These are phyloP conservation scores for Grammomys dolichurus DNA, from an alignment of 2,113 vertebrate genomes.

Conservation along the genomic window DNA sequence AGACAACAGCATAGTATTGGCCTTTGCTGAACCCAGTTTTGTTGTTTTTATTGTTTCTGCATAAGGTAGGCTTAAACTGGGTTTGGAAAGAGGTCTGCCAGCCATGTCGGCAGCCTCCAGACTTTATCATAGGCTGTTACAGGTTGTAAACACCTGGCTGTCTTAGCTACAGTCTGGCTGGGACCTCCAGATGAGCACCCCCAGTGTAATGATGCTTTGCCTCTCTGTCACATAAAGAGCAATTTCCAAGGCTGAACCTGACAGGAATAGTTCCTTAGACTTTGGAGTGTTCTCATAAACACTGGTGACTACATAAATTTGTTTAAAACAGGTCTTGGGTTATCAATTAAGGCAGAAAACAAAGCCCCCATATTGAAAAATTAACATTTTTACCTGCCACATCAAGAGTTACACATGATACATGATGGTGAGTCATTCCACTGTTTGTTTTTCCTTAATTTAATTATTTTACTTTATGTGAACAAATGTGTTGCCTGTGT, in stretches of 20 bases:
- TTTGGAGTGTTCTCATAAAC: neutral
- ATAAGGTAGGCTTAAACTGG: neutral
- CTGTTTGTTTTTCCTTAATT: neutral
- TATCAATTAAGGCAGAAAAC: neutral
- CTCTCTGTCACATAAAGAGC: neutral
- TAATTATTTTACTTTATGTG: neutral
- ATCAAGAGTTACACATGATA: neutral
- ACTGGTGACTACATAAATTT: neutral
- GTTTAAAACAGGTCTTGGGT: neutral
- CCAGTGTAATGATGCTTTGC: too few species aligned
- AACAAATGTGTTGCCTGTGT: neutral
- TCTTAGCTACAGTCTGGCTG: too few species aligned
- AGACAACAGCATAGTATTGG: too few species aligned
- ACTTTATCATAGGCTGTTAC: neutral
- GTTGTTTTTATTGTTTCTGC: neutral
- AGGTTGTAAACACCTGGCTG: neutral
- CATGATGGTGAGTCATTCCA: neutral
- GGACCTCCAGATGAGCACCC: neutral
- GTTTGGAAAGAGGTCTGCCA: neutral
- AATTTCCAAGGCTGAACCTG: neutral
- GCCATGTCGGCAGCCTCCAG: neutral
- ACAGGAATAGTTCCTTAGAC: neutral
- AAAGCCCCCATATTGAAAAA: neutral
- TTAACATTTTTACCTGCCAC: neutral
- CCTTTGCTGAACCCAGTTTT: neutral